Evolutionary conservation across 2,797 vertebrate species (phyloP), one percentile per base, ranked within the genome.

Genomic region (Argentina silus): DNA sequence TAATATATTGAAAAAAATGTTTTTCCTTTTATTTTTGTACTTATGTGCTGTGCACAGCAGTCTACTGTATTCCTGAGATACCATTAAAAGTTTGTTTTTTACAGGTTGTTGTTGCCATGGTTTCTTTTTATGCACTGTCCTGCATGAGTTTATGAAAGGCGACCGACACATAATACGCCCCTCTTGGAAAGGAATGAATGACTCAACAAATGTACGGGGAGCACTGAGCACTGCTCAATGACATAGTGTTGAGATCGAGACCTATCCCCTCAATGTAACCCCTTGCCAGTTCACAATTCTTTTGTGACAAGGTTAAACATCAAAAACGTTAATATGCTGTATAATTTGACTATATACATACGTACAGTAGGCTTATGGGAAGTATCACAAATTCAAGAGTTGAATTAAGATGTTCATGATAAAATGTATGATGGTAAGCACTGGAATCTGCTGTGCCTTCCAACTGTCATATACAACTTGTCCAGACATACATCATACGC

Each of bases 31-130:
- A 92, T 93, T 95, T 93, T 93, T 92, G 77, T 92, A 93, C 85
- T 89, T 94, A 94, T 94, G 93, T 96, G 94, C 94, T 95, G 91
- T 81, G 94, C 94, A 95, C 94, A 95, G 88, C 88, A 85, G 79
- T 92, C 88, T 86, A 90, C 85, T 88, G 87, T 93, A 92, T 91
- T 92, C 74, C 76, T 91, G 77, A 92, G 92, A 90, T 90, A 79
- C 73, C 84, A 85, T 83, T 71, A 90, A 93, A 92, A 83, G 83
- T 90, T 90, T 81, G 85, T 94, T 95, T 95, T 95, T 93, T 81
- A 90, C 69, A 70, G 73, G 62, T 71, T 72, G 62, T 71, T 72
- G 78, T 65, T 73, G 73, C 60, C 76, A 23, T 74, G 63, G 73
- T 83, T 64, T 82, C 77, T 19, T 75, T 8, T 76, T 15, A 48